These are phyloP conservation scores for Dynastes maya DNA, from an alignment of 2,888 invertebrate species.

Conservation along the genomic window DNA sequence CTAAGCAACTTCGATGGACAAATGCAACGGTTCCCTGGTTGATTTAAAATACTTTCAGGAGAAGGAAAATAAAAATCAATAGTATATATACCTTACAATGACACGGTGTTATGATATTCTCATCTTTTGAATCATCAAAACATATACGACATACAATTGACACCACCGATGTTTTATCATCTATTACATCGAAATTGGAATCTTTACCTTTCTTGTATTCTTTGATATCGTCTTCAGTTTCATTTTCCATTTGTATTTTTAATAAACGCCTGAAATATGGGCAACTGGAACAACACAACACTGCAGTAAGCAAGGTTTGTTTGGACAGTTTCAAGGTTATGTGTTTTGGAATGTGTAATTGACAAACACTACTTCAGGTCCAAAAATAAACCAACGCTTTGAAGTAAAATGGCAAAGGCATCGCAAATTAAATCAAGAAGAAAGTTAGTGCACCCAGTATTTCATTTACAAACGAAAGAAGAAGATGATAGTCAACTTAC, in stretches of 20 bases:
- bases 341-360: slow-evolving; percentile 37
- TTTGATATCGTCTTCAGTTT: slow-evolving; percentile 29
- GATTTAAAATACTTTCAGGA: slow-evolving; percentile 61
- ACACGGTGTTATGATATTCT: slow-evolving; percentile 71
- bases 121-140: slow-evolving; percentile 70
- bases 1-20: slow-evolving; percentile 82
- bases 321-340: slow-evolving; percentile 49
- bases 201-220: slow-evolving; percentile 47
- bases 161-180: slow-evolving; percentile 61
- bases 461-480: slow-evolving; percentile 82
- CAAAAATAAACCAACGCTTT: slow-evolving; percentile 14
- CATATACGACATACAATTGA: slow-evolving; percentile 71
- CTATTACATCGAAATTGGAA: slow-evolving; percentile 43
- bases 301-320: slow-evolving; percentile 28
- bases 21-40: slow-evolving; percentile 81
- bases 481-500: slow-evolving; percentile 82
- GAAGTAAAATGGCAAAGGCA: slow-evolving; percentile 63
- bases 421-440: slow-evolving; percentile 66
- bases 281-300: slow-evolving; percentile 46
- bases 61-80: slow-evolving; percentile 39
- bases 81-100: slow-evolving; percentile 69
- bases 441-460: slow-evolving; percentile 73
- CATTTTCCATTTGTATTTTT: slow-evolving; percentile 49
- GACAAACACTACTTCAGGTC: slow-evolving; percentile 30
- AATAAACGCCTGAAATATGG: slow-evolving; percentile 30